Conservation (phyloP, 2,113 vertebrate species). For the Tetrao urogallus region DNA sequence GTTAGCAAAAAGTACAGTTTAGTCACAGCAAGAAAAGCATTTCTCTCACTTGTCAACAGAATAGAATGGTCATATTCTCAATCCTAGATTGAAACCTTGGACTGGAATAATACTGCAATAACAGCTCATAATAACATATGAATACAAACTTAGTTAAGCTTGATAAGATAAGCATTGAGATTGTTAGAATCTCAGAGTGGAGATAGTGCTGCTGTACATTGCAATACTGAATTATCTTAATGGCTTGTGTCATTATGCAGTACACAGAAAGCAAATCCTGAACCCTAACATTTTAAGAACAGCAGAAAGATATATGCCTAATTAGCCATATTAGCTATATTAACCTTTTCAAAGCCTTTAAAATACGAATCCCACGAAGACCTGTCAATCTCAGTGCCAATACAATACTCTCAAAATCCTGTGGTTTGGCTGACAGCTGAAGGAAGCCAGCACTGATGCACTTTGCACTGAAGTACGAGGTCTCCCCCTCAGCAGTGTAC, state of each 20-base stretch:
- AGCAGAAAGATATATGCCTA: not conserved
- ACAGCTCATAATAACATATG: not conserved
- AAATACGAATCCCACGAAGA: not conserved
- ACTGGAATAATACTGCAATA: not conserved
- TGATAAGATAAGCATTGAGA: not conserved
- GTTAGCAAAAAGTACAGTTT: not conserved
- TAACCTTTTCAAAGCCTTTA: not conserved
- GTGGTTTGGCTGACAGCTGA: not conserved
- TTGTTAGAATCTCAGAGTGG: not conserved
- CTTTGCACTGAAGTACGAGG: not conserved
- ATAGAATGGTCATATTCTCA: not conserved
- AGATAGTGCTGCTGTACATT: not conserved
- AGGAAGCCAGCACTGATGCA: not conserved
- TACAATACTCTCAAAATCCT: not conserved
- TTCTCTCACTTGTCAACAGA: not conserved
- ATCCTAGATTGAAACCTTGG: not conserved
- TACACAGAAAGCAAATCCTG: not conserved
- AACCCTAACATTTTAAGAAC: not conserved
- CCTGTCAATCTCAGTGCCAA: fast-evolving
- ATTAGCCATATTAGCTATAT: not conserved
- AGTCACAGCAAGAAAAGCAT: not conserved
- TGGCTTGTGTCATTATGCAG: not conserved
- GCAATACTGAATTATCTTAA: not conserved
- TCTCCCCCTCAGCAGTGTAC: not conserved
- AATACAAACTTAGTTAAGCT: not conserved